Conservation (phyloP, 2,797 vertebrate genomes). For the Crotalus adamanteus region DNA sequence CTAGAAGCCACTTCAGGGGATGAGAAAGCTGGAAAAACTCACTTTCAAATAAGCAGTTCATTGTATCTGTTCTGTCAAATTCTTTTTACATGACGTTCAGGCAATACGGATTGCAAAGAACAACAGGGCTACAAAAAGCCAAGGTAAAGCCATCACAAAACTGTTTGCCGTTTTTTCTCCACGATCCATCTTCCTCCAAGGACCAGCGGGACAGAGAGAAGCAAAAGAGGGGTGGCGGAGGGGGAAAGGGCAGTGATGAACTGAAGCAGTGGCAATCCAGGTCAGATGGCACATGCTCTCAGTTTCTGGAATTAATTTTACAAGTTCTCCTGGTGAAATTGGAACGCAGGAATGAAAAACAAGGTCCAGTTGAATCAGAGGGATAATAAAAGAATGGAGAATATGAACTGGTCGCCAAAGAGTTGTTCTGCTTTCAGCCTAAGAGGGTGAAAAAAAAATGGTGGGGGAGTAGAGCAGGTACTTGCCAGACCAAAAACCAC, state of each 20-base stretch:
- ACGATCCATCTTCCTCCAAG: background rate
- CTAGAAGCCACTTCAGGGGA: background rate
- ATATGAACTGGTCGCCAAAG: background rate
- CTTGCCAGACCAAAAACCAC: background rate
- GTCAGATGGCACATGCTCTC: background rate
- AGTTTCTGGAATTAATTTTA: background rate
- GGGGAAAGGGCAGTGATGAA: background rate
- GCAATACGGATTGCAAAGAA: background rate
- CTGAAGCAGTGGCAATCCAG: background rate
- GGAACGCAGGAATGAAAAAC: background rate
- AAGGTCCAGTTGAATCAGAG: background rate
- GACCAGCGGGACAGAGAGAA: background rate
- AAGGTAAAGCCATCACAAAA: background rate
- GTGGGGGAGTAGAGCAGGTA: background rate
- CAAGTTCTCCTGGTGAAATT: background rate
- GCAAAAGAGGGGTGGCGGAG: background rate
- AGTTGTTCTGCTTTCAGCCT: no score
- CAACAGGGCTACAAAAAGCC: background rate
- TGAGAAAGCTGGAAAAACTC: background rate
- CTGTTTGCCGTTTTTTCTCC: no score
- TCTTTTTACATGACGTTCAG: background rate
- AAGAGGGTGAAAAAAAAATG: background rate
- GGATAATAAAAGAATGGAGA: background rate
- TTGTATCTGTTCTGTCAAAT: background rate
- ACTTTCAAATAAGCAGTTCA: background rate